phyloP scores from a whole-genome alignment of 2,888 invertebrate species.

The Drosophila tanythrix region DNA sequence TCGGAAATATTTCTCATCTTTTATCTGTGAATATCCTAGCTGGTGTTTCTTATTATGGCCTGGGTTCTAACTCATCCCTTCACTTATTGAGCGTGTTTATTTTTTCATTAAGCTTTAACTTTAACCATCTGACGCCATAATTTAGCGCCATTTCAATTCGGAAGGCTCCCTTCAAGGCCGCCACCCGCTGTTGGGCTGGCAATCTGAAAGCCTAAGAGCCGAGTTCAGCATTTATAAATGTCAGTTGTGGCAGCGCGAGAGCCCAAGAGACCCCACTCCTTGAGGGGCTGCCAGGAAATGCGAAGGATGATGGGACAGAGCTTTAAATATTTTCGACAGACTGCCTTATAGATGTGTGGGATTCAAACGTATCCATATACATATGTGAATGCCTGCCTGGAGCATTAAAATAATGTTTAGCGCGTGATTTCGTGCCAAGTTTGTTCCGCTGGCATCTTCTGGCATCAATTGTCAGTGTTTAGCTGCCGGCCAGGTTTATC shows the following conservation, averaged over 20 bases:
- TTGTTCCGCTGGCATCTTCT: conserved; percentile 44
- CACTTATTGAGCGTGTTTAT: conserved; percentile 29
- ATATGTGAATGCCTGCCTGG: conserved; percentile 56
- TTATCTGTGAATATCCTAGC: conserved; percentile 10
- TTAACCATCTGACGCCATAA: conserved; percentile 48
- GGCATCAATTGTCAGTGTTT: conserved; percentile 79
- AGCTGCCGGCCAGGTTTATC: conserved; percentile 70
- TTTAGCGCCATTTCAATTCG: conserved; percentile 35
- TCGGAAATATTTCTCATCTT: conserved; percentile 11
- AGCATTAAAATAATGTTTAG: conserved; percentile 79
- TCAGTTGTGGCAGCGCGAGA: conserved; percentile 28
- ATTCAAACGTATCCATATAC: conserved; percentile 24
- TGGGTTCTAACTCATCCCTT: conserved; percentile 6
- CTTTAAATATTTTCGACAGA: conserved; percentile 66
- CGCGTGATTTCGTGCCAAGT: conserved; percentile 70
- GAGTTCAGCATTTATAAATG: conserved; percentile 56
- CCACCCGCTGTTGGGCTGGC: conserved; percentile 20
- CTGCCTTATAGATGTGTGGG: conserved; percentile 37
- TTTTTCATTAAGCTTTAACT: conserved; percentile 27
- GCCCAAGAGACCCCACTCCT: conserved; percentile 39
- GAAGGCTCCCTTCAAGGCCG: conserved; percentile 54
- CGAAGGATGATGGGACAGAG: conserved; percentile 42
- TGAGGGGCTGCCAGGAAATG: conserved; percentile 28
- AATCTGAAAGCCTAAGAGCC: conserved; percentile 9
- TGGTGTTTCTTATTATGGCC: not conserved